Percentiles rank a stretch among this genome's conserved stretches.
phyloP scores from a whole-genome alignment of 2,888 invertebrate genomes.

The Hoplodrina ambigua region DNA sequence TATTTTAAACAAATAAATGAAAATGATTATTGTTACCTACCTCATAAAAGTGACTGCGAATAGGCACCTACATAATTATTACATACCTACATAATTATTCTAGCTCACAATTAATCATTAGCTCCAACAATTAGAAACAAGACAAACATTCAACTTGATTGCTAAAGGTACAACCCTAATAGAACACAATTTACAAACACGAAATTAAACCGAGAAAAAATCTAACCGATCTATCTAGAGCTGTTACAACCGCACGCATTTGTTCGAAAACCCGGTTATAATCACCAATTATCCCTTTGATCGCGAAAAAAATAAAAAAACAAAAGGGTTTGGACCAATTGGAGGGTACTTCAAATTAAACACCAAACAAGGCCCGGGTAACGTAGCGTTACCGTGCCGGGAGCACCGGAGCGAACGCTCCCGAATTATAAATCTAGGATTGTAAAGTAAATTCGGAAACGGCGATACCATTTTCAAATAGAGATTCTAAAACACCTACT shows the following conservation, averaged over 20 bases:
- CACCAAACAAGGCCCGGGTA: slow-evolving; percentile 54
- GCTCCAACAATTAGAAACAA: no score
- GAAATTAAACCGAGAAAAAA: slow-evolving; percentile 56
- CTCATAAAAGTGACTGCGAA: no score
- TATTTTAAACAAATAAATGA: no score
- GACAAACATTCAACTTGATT: slow-evolving; percentile 9
- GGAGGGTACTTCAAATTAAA: slow-evolving; percentile 68
- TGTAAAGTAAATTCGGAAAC: slow-evolving; percentile 40
- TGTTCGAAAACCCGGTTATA: slow-evolving; percentile 62
- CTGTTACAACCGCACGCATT: slow-evolving; percentile 55
- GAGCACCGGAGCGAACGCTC: slow-evolving; percentile 30
- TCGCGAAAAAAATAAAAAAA: slow-evolving; percentile 70
- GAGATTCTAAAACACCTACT: slow-evolving; percentile 10
- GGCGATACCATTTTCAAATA: slow-evolving; percentile 20
- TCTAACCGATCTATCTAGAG: slow-evolving; percentile 47
- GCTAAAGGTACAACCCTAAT: slow-evolving; percentile 24
- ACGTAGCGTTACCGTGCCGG: slow-evolving; percentile 51
- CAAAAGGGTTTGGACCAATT: slow-evolving; percentile 64
- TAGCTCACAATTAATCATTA: neutral
- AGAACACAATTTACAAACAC: slow-evolving; percentile 38
- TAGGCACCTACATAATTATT: no score
- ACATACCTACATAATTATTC: no score
- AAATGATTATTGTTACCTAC: no score
- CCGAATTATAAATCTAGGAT: slow-evolving; percentile 52
- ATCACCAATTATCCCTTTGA: slow-evolving; percentile 72